Percentiles rank a stretch among this genome's conserved stretches.
Conservation (phyloP, 2,797 vertebrate species). For the Ibycter americanus region DNA sequence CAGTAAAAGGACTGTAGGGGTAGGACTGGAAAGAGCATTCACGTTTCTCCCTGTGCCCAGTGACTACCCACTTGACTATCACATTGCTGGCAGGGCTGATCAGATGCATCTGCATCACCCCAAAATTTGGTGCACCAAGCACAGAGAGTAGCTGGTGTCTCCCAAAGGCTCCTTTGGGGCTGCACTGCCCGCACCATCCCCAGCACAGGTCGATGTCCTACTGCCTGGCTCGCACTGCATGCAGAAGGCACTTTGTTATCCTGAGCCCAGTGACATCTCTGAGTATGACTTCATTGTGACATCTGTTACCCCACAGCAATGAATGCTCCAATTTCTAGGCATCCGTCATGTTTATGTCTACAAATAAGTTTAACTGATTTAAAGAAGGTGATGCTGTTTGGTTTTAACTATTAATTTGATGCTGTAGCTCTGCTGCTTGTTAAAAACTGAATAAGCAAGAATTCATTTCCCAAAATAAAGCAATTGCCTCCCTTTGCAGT, state of each 20-base stretch:
- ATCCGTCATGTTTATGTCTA: neutral
- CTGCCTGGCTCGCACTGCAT: neutral
- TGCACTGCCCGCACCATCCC: neutral
- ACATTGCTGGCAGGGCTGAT: neutral
- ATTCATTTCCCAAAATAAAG: neutral
- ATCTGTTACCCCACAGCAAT: slow-evolving; percentile 44
- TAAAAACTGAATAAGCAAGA: neutral
- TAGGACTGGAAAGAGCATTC: neutral
- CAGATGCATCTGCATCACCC: neutral
- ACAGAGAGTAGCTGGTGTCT: neutral
- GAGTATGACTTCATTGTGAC: slow-evolving; percentile 24
- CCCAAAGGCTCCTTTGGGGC: neutral
- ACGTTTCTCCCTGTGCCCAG: neutral
- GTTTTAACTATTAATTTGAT: neutral
- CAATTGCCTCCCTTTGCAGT: neutral
- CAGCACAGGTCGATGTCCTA: accelerated
- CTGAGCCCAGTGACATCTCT: neutral
- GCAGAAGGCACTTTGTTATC: neutral
- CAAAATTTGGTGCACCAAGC: neutral
- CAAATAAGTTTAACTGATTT: neutral
- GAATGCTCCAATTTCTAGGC: slow-evolving; percentile 4
- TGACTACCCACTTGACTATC: neutral
- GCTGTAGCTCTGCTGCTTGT: neutral
- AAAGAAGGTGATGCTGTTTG: neutral
- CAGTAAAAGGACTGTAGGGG: neutral